Conservation (phyloP, 2,797 vertebrate species). For the Falco naumanni region DNA sequence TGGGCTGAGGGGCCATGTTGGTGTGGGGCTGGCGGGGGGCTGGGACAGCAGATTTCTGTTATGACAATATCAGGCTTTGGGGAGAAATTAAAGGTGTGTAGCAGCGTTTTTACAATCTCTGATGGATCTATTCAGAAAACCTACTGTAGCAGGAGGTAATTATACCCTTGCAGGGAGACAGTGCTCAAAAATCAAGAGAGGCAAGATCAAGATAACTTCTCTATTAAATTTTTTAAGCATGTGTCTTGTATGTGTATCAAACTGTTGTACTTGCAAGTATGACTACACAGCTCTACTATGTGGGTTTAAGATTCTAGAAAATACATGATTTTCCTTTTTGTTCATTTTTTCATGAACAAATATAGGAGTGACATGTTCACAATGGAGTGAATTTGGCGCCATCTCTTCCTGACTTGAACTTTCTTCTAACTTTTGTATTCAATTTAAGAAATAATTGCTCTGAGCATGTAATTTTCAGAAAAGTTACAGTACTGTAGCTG, state of each 20-base stretch:
- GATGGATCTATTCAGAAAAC: neutral
- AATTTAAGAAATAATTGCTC: neutral
- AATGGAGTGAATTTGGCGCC: neutral
- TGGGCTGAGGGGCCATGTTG: neutral
- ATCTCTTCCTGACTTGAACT: neutral
- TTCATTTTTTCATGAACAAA: neutral
- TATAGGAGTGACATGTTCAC: fast-evolving
- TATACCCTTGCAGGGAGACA: neutral
- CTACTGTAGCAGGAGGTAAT: neutral
- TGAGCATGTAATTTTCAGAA: neutral
- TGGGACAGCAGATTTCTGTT: fast-evolving
- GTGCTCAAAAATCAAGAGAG: neutral
- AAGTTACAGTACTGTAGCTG: neutral
- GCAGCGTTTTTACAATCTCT: neutral
- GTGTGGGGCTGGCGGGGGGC: fast-evolving
- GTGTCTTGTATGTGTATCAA: neutral
- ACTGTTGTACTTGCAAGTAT: neutral
- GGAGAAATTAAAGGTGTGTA: neutral
- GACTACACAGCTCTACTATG: neutral
- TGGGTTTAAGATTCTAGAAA: neutral
- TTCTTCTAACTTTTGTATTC: neutral
- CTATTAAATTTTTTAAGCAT: neutral
- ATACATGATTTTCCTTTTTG: neutral
- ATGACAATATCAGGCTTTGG: fast-evolving
- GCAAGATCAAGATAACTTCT: too few relatives aligned